These are phyloP conservation scores for Clinocottus analis DNA, from an alignment of 2,113 vertebrate species.

Conservation along the genomic window DNA sequence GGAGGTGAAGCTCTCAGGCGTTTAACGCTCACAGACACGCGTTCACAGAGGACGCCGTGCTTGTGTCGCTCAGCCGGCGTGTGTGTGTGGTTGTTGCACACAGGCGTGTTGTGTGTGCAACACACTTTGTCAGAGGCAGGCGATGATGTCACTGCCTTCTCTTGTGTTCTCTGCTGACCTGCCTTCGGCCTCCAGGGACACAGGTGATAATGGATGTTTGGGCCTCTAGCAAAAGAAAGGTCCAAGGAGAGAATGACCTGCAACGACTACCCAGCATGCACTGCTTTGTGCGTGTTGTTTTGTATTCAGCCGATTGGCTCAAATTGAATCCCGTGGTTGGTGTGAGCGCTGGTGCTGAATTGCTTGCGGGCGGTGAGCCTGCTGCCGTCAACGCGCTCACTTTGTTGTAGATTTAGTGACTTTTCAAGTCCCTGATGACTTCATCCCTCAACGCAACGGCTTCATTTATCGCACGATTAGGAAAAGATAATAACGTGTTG, in stretches of 20 bases:
- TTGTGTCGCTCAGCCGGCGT: neutral
- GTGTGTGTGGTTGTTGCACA: neutral
- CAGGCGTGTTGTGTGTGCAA: neutral
- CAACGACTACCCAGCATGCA: slow-evolving; percentile 28
- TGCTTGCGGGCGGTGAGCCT: too few species aligned
- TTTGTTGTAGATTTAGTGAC: slow-evolving; percentile 33
- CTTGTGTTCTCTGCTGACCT: slow-evolving; percentile 10
- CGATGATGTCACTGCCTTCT: neutral
- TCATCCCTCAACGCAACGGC: neutral
- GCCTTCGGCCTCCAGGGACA: slow-evolving; percentile 36
- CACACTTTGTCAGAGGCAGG: neutral
- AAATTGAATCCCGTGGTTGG: slow-evolving; percentile 31
- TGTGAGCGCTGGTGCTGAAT: too few species aligned
- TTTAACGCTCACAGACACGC: neutral
- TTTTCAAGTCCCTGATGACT: slow-evolving; percentile 3
- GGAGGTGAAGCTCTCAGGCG: neutral
- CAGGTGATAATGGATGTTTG: slow-evolving; percentile 54
- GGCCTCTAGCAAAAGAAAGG: slow-evolving; percentile 28
- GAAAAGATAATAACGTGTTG: neutral
- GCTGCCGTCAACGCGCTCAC: slow-evolving; percentile 1
- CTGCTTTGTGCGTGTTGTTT: slow-evolving; percentile 13
- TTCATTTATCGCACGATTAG: neutral
- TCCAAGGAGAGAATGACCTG: slow-evolving; percentile 56
- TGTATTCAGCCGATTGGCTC: slow-evolving; percentile 5
- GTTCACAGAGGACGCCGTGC: slow-evolving; percentile 8